phyloP scores from a whole-genome alignment of 1,140 invertebrate genomes.

The Liolophura sinensis region DNA sequence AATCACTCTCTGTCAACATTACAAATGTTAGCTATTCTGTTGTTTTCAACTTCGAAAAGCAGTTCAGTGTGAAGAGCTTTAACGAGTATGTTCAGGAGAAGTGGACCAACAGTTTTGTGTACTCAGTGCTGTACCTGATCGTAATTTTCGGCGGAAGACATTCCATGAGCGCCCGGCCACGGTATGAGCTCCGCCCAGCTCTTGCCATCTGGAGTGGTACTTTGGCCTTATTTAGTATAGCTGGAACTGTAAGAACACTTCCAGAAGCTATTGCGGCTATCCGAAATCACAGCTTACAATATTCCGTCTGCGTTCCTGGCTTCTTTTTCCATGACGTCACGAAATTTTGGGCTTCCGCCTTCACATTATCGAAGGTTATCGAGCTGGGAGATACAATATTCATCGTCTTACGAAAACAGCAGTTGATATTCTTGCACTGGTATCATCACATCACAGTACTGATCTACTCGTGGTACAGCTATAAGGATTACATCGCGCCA shows the following conservation, averaged over 20 bases:
- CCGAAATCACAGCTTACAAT: conserved; percentile 84
- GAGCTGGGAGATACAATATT: conserved; percentile 96
- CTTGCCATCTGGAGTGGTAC: conserved; percentile 90
- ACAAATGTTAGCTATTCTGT: conserved; percentile 79
- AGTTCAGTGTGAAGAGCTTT: conserved; percentile 85
- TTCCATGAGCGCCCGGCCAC: conserved; percentile 87
- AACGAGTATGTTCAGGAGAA: conserved; percentile 93
- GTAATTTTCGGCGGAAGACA: conserved; percentile 90
- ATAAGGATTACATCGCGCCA: conserved; percentile 94
- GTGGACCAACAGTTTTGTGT: conserved; percentile 85
- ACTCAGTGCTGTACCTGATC: conserved; percentile 86
- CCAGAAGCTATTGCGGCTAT: conserved; percentile 80
- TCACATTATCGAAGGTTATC: conserved; percentile 91
- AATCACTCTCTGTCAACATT: too few relatives aligned
- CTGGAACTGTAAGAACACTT: conserved; percentile 72
- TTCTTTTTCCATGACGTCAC: conserved; percentile 45
- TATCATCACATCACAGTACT: conserved; percentile 74
- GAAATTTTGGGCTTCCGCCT: conserved; percentile 87
- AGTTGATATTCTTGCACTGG: conserved; percentile 98
- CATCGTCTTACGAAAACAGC: conserved; percentile 94
- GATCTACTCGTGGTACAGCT: conserved; percentile 96
- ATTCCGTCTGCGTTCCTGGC: conserved; percentile 82
- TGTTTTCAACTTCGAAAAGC: conserved; percentile 91
- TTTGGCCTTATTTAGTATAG: conserved; percentile 91
- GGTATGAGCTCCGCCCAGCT: conserved; percentile 82